Conservation (phyloP, 2,797 vertebrate genomes). For the Sebastes itinus region DNA sequence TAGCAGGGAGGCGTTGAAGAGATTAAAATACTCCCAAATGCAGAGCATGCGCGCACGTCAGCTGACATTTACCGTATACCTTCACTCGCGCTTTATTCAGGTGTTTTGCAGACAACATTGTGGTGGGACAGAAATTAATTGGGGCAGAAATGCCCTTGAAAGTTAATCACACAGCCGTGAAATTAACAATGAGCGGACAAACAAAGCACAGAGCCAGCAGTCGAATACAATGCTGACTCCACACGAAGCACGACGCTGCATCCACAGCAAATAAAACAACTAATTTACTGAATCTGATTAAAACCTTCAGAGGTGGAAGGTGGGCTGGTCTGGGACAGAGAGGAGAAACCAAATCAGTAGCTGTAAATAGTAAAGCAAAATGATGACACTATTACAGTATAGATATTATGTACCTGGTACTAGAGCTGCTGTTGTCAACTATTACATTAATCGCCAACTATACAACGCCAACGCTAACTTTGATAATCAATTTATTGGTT, state of each 20-base stretch:
- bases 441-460: no score
- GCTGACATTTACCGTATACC: constrained; percentile 43
- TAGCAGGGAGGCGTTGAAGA: constrained; percentile 18
- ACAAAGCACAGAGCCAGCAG: constrained; percentile 23
- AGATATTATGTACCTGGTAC: background rate
- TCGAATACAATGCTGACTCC: constrained; percentile 49
- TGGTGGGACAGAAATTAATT: constrained; percentile 55
- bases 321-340: background rate
- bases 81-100: constrained; percentile 31
- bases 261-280: constrained; percentile 35
- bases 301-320: background rate
- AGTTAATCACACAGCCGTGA: constrained; percentile 67
- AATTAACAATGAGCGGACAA: constrained; percentile 59
- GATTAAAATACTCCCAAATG: constrained; percentile 21
- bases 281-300: constrained; percentile 10
- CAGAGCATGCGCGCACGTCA: background rate
- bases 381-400: background rate
- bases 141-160: constrained; percentile 66
- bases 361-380: background rate
- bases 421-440: no score
- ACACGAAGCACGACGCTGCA: background rate
- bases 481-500: no score
- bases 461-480: no score
- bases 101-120: constrained; percentile 55
- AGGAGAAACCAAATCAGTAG: background rate